A percentile compares a stretch with the other conserved stretches of the same genome.
phyloP scores from a whole-genome alignment of 23 tunicate species.

The Trididemnum clinides region DNA sequence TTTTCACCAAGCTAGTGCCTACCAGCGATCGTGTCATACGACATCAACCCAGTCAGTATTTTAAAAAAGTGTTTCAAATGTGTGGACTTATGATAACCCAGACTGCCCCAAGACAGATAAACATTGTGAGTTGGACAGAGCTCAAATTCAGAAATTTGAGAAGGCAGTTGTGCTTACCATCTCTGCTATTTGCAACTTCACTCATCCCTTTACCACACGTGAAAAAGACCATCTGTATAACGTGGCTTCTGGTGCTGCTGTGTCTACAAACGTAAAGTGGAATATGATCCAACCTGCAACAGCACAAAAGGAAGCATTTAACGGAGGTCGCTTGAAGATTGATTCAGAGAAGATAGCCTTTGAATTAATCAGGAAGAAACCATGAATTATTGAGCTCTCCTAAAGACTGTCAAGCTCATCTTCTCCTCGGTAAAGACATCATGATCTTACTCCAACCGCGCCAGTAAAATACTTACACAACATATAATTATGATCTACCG shows the following conservation, averaged over 20 bases:
- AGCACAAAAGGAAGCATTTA: background rate
- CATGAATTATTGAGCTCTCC: background rate
- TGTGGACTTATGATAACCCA: background rate
- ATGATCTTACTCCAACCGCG: too few species aligned
- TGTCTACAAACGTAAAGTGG: background rate
- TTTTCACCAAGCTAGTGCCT: background rate
- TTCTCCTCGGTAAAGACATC: background rate
- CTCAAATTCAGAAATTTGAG: background rate
- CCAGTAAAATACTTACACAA: too few species aligned
- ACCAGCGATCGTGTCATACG: background rate
- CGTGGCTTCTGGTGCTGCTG: background rate
- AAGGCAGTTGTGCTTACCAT: background rate
- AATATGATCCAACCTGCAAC: background rate
- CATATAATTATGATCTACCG: too few species aligned
- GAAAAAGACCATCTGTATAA: background rate
- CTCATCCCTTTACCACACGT: background rate
- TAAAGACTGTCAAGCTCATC: background rate
- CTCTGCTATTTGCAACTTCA: background rate
- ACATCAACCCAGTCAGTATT: background rate
- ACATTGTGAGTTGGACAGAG: background rate
- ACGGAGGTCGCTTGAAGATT: background rate
- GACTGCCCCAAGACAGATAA: background rate
- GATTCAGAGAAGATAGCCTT: background rate
- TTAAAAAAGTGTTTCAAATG: background rate
- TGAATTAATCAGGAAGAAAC: background rate